Evolutionary conservation across 1,140 invertebrate genomes (phyloP), one percentile per base, ranked within the genome.

Genomic region (Coptotermes formosanus): DNA sequence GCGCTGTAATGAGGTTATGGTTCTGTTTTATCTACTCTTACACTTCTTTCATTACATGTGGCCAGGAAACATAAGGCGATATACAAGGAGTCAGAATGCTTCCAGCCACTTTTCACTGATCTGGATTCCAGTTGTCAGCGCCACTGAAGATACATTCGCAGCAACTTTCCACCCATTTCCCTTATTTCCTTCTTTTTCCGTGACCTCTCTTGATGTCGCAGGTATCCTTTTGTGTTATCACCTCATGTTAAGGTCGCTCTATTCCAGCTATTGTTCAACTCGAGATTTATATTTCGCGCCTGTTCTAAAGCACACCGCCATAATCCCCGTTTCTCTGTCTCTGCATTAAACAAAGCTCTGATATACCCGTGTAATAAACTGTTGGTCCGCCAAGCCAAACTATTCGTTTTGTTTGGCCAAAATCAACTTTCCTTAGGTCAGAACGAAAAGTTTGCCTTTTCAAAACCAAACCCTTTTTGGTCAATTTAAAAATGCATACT

Each of bases 221-320:
- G 64, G 64, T 75, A 75, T 75, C n/a, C 64, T 75, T 75, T 75
- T 75, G 64, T 75, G n/a, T 75, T 75, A 30, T 25, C 64, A 75
- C 64, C 64, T 75, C 64, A 30, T 75, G 64, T 30, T 30, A 75
- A n/a, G 64, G 64, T 30, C n/a, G 64, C 6, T 8, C 1, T 30
- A 75, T 25, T 30, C 64, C 64, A 75, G 11, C 64, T 14, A 75
- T 75, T 75, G 64, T 75, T 75, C 64, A 75, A 30, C 64, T 6
- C 25, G 64, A 30, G 64, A 75, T 75, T 75, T 75, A 75, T 75
- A 75, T 75, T 75, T 75, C 64, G 8, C 25, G 64, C 25, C 64
- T n/a, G n/a, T 75, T 75, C 64, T 75, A 16, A 75, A 75, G 0
- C n/a, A 30, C 64, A 75, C n/a, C 11, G 6, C 0, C 64, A 30